Conservation (phyloP, 2,797 vertebrate species). For the Lateolabrax maculatus region DNA sequence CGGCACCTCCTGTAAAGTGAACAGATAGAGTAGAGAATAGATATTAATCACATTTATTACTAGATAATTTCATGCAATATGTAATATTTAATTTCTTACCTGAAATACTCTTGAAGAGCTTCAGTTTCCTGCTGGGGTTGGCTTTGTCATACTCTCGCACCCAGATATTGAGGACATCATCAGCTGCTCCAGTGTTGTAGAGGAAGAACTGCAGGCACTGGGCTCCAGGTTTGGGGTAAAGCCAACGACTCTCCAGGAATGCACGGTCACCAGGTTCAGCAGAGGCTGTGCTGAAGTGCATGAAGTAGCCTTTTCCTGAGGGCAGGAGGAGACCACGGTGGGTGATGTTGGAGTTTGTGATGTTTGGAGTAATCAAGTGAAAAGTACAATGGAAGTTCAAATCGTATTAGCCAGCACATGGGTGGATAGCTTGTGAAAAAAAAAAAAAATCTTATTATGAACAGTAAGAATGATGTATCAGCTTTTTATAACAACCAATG, state of each 20-base stretch:
- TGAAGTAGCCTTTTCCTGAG: slow-evolving; percentile 89
- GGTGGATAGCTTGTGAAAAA: no score
- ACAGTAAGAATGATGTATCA: neutral
- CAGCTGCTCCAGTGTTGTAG: slow-evolving; percentile 81
- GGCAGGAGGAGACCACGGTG: slow-evolving; percentile 46
- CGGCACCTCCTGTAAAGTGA: slow-evolving; percentile 66
- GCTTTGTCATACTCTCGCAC: slow-evolving; percentile 81
- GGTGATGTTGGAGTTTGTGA: neutral
- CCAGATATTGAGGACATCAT: slow-evolving; percentile 84
- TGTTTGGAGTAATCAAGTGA: neutral
- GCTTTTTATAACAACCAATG: neutral
- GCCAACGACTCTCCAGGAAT: slow-evolving; percentile 85
- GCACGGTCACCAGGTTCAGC: slow-evolving; percentile 69
- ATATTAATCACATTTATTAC: neutral
- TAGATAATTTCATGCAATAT: neutral
- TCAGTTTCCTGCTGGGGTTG: slow-evolving; percentile 48
- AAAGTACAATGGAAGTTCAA: no score
- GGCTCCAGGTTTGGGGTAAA: slow-evolving; percentile 87
- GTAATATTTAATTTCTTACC: slow-evolving; percentile 42
- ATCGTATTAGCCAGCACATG: no score
- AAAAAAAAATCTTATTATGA: no score
- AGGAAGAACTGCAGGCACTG: slow-evolving; percentile 94
- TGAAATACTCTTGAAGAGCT: slow-evolving; percentile 67
- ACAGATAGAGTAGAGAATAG: neutral
- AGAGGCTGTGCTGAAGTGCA: slow-evolving; percentile 87